Conservation (phyloP, 2,888 invertebrate genomes). For the Drosophila anceps region DNA sequence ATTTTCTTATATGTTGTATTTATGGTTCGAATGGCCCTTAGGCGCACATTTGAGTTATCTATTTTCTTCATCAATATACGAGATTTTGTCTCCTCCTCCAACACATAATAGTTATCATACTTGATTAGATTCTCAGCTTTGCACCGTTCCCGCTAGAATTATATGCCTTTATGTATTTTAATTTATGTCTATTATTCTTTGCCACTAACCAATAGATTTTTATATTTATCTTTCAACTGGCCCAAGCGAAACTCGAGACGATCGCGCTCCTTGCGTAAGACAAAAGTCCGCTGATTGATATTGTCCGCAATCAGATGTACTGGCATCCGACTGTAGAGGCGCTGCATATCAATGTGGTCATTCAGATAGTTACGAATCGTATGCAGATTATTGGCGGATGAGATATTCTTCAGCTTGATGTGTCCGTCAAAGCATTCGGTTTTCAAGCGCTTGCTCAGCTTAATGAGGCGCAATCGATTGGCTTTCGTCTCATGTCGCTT, state of each 20-base stretch:
- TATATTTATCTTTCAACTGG: constrained; percentile 70
- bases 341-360: constrained; percentile 82
- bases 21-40: constrained; percentile 81
- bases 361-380: constrained; percentile 80
- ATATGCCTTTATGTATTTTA: background rate
- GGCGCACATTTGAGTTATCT: constrained; percentile 82
- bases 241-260: constrained; percentile 71
- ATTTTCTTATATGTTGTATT: constrained; percentile 82
- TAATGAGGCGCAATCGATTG: constrained; percentile 57
- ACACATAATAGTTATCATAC: constrained; percentile 77
- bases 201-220: constrained; percentile 68
- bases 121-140: constrained; percentile 80
- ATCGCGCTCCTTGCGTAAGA: constrained; percentile 83
- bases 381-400: constrained; percentile 72
- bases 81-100: constrained; percentile 77
- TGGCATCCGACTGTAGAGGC: constrained; percentile 83
- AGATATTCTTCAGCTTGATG: constrained; percentile 74
- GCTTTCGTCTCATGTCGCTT: constrained; percentile 71
- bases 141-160: constrained; percentile 68
- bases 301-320: constrained; percentile 81
- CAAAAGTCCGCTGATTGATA: constrained; percentile 84
- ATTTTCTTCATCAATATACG: constrained; percentile 78
- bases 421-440: constrained; percentile 80
- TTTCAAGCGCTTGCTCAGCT: constrained; percentile 67
- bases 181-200: background rate